A percentile compares a stretch with the other conserved stretches of the same genome.
phyloP scores from a whole-genome alignment of 1,140 invertebrate genomes.

The Chironomus tepperi region DNA sequence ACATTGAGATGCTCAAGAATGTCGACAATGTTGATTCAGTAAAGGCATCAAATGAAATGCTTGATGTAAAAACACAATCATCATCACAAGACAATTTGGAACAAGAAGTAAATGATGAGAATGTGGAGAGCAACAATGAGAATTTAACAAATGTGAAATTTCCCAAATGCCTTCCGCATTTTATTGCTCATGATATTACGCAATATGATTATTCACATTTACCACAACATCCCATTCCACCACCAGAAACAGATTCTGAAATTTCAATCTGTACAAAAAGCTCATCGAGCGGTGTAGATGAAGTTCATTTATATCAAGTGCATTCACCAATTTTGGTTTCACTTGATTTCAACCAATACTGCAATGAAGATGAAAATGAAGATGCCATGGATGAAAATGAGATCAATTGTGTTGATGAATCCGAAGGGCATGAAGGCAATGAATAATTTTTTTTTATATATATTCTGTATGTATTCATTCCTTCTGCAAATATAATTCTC shows the following conservation, averaged over 20 bases:
- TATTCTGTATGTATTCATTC: background rate
- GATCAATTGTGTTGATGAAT: too few species aligned
- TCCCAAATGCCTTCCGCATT: slow-evolving; percentile 40
- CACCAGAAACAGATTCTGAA: slow-evolving; percentile 50
- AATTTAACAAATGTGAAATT: background rate
- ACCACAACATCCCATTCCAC: slow-evolving; percentile 53
- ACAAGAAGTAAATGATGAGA: too few species aligned
- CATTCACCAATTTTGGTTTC: background rate
- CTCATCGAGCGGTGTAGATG: background rate
- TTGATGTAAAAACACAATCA: slow-evolving; percentile 39
- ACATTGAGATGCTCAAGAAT: slow-evolving; percentile 40
- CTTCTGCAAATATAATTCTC: background rate
- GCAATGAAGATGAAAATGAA: background rate
- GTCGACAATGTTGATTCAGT: slow-evolving; percentile 42
- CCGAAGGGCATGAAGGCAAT: too few species aligned
- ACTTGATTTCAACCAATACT: background rate
- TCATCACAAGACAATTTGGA: slow-evolving; percentile 28
- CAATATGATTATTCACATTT: slow-evolving; percentile 53
- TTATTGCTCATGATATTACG: slow-evolving; percentile 54
- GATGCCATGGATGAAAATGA: too few species aligned
- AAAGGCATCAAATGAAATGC: slow-evolving; percentile 36
- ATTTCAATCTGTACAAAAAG: slow-evolving; percentile 15
- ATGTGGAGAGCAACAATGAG: too few species aligned
- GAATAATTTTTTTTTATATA: background rate
- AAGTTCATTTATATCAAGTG: slow-evolving; percentile 3